phyloP scores from a whole-genome alignment of 2,113 vertebrate species.

The Raja brachyura region DNA sequence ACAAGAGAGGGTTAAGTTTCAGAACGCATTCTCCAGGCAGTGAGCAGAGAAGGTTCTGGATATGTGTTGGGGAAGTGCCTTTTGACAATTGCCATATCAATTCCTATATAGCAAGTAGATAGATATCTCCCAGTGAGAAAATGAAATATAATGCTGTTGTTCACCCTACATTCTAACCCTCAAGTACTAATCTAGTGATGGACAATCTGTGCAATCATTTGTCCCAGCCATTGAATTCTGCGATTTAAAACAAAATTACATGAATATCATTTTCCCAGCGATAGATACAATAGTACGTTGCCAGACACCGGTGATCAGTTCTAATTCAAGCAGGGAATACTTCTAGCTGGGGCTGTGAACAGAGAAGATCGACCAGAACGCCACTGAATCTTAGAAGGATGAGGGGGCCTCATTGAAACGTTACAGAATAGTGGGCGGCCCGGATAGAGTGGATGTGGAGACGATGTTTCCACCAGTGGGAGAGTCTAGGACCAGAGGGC shows the following conservation, averaged over 20 bases:
- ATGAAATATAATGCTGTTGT: not conserved
- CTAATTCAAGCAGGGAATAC: no score
- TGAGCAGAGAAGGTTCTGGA: not conserved
- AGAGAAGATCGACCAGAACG: no score
- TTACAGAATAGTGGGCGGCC: no score
- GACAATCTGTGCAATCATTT: not conserved
- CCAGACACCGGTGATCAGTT: not conserved
- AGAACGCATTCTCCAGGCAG: not conserved
- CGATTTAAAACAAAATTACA: not conserved
- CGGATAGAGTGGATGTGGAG: no score
- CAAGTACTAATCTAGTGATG: not conserved
- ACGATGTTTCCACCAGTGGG: no score
- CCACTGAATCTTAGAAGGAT: no score
- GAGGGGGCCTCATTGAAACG: no score
- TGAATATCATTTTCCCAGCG: not conserved
- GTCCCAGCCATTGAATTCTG: not conserved
- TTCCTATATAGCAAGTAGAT: not conserved
- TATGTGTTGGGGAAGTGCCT: no score
- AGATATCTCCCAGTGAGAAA: not conserved
- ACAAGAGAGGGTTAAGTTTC: no score
- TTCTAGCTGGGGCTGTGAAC: no score
- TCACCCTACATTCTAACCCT: not conserved
- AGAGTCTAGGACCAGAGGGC: no score
- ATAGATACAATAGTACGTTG: not conserved
- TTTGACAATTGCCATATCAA: not conserved